These are phyloP conservation scores for Anser cygnoides DNA, from an alignment of 2,113 vertebrate species.

Conservation along the genomic window DNA sequence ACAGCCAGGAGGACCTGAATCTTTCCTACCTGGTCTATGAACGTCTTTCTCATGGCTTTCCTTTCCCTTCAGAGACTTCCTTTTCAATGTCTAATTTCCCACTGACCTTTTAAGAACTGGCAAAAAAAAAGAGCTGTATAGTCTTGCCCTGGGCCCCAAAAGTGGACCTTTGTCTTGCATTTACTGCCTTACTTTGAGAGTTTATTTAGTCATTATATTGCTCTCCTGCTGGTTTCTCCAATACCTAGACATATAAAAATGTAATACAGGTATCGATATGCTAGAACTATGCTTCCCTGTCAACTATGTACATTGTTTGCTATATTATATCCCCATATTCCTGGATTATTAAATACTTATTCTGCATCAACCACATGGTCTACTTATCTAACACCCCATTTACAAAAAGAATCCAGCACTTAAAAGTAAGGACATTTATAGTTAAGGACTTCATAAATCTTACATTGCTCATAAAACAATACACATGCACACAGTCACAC, in stretches of 20 bases:
- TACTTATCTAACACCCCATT: not conserved
- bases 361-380: not conserved
- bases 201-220: not conserved
- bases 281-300: not conserved
- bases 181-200: not conserved
- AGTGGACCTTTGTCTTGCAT: not conserved
- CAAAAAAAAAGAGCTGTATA: not conserved
- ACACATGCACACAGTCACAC: not conserved
- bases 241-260: not conserved
- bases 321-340: not conserved
- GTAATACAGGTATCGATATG: not conserved
- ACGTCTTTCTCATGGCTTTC: not conserved
- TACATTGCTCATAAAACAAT: not conserved
- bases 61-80: not conserved
- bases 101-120: not conserved
- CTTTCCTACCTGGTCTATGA: not conserved
- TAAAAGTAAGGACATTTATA: not conserved
- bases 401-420: not conserved
- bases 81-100: not conserved
- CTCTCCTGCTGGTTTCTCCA: not conserved
- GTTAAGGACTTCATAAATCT: slow-evolving; percentile 12
- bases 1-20: not conserved
- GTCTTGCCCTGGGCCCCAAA: not conserved
- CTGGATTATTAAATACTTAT: not conserved
- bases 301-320: not conserved